Evolutionary conservation across 2,797 vertebrate species (phyloP), one percentile per base, ranked within the genome.

Genomic region (Peromyscus nudipes): DNA sequence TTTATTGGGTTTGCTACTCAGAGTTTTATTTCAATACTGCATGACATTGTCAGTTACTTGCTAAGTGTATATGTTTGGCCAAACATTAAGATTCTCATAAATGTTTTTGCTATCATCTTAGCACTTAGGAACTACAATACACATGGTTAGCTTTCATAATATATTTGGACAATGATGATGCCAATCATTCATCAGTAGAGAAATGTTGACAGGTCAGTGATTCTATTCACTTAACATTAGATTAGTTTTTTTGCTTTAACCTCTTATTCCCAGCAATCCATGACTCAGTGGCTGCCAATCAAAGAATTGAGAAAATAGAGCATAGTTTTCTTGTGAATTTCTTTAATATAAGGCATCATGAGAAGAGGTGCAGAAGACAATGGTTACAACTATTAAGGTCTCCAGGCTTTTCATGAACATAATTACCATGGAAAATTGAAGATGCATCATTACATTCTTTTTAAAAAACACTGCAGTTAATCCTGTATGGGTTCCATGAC

Each of bases 361-460:
- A 96, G 49, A n/a, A 92, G 62, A 67, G 73, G 77, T 9, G 57
- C 0, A 27, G 16, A 95, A 96, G 40, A 12, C 49, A 85, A 31
- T 31, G 25, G n/a, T 40, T 92, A 76, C 77, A 57, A 83, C 80
- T 94, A 94, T 64, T 62, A 85, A 90, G 29, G 60, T 89, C 87
- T 7, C 29, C 17, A 80, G n/a, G 23, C 6, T 93, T 80, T 96
- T 23, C 52, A 37, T 65, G 34, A 84, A 46, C 34, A 65, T 65
- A 80, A 62, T 91, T 77, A 96, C 14, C 40, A 73, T 1, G 25
- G 23, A 91, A 96, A 94, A 81, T 31, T 82, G 91, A 52, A 69
- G 91, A 34, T 73, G 1, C 6, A 91, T 77, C 60, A 81, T 89
- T 43, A 87, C 12, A 96, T 83, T 91, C 82, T 96, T 65, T 89